These are phyloP conservation scores for Amphilophus citrinellus DNA, from an alignment of 2,113 vertebrate species.

Conservation along the genomic window DNA sequence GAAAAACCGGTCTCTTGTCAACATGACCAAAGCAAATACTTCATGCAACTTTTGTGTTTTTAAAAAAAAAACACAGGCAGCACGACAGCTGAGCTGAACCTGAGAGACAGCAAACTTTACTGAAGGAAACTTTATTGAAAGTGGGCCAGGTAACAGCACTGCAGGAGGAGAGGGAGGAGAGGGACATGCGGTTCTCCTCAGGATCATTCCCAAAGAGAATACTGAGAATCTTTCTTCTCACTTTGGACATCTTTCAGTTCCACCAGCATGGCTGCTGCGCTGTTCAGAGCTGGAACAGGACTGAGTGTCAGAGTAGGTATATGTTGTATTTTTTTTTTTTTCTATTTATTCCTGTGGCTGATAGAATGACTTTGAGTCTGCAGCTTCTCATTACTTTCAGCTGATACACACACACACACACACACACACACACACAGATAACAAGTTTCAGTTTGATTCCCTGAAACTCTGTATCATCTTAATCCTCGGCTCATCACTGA, in stretches of 20 bases:
- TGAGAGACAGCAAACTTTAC: rapidly evolving
- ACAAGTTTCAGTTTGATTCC: not conserved
- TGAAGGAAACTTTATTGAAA: not conserved
- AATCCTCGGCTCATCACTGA: not conserved
- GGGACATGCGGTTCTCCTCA: constrained; percentile 1
- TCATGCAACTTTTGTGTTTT: not conserved
- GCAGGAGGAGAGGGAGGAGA: not conserved
- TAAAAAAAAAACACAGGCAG: not conserved
- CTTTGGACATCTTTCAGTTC: rapidly evolving
- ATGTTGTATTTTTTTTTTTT: not conserved
- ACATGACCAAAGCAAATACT: not conserved
- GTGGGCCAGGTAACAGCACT: rapidly evolving
- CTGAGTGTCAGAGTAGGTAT: not conserved
- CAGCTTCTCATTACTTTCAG: not conserved
- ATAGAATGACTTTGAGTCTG: rapidly evolving
- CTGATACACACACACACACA: not conserved
- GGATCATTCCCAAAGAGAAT: not conserved
- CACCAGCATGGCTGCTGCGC: not conserved
- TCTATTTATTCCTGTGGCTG: not conserved
- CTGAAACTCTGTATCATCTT: not conserved
- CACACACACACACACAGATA: not conserved
- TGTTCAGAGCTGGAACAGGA: not conserved
- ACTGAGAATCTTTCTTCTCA: not conserved
- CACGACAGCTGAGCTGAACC: not conserved
- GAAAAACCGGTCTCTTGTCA: not conserved